Evolutionary conservation across 2,888 invertebrate genomes (phyloP).

Genomic region (Keiferia lycopersicella): DNA sequence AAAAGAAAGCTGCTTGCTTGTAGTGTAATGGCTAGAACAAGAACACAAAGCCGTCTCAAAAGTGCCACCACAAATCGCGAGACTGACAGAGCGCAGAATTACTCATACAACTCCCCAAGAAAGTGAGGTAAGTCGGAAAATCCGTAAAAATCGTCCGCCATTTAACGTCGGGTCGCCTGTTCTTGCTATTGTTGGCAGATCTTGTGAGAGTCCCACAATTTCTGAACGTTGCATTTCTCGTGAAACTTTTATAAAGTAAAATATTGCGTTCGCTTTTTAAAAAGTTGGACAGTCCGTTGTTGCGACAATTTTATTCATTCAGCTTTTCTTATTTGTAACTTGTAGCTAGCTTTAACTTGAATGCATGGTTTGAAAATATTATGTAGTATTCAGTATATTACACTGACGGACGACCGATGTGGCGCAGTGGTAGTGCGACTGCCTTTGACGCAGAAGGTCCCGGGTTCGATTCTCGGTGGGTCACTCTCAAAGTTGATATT

Average conservation of each 20-base stretch:
- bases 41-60: background rate
- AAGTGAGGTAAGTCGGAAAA: conserved; percentile 30
- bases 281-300: conserved; percentile 18
- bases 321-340: conserved; percentile 17
- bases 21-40: background rate
- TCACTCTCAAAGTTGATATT: no score
- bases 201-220: conserved; percentile 20
- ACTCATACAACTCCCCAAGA: conserved; percentile 26
- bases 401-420: no score
- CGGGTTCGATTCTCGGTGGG: no score
- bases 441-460: no score
- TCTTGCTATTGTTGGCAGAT: conserved; percentile 20
- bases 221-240: conserved; percentile 23
- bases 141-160: conserved; percentile 34
- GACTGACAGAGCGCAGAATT: conserved; percentile 27
- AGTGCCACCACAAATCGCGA: conserved; percentile 18
- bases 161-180: conserved; percentile 26
- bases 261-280: conserved; percentile 25
- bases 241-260: conserved; percentile 22
- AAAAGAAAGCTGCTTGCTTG: background rate
- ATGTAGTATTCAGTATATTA: background rate
- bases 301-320: conserved; percentile 13
- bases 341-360: background rate
- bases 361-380: background rate
- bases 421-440: no score